A percentile compares a stretch with the other conserved stretches of the same genome.
These are phyloP conservation scores for Automeris io DNA, from an alignment of 2,888 invertebrate genomes.

Conservation along the genomic window DNA sequence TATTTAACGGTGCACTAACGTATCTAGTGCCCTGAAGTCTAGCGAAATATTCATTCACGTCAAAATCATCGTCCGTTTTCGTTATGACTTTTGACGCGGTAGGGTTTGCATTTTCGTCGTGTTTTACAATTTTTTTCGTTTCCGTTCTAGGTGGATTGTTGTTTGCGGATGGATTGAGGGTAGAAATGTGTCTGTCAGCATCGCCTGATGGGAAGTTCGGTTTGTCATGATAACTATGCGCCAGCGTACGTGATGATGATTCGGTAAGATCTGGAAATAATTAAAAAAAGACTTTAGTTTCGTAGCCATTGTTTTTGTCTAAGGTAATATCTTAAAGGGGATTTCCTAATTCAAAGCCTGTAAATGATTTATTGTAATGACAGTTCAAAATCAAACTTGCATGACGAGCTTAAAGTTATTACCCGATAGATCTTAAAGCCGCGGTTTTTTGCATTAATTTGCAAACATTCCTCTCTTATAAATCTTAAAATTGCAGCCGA, in stretches of 20 bases:
- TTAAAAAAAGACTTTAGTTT: constrained; percentile 6
- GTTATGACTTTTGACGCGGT: constrained; percentile 37
- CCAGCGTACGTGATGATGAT: constrained; percentile 34
- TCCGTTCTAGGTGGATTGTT: constrained; percentile 17
- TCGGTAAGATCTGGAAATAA: constrained; percentile 50
- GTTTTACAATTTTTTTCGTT: constrained; percentile 18
- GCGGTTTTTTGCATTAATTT: too few relatives aligned
- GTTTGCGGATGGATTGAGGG: constrained; percentile 13
- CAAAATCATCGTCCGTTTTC: constrained; percentile 63
- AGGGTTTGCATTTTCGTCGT: constrained; percentile 13
- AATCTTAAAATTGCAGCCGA: too few relatives aligned
- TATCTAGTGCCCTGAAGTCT: constrained; percentile 63
- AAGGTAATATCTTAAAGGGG: too few relatives aligned
- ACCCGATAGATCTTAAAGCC: too few relatives aligned
- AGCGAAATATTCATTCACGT: constrained; percentile 69
- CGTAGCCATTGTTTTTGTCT: too few relatives aligned
- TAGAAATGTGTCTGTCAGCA: constrained; percentile 28
- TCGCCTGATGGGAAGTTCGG: constrained; percentile 44
- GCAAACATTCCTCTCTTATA: too few relatives aligned
- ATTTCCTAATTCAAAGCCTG: too few relatives aligned
- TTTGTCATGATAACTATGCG: constrained; percentile 34
- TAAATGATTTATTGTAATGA: too few relatives aligned
- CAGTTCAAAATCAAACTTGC: too few relatives aligned
- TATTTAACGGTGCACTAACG: constrained; percentile 59
- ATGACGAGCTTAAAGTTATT: too few relatives aligned